Conservation (phyloP, 2,888 invertebrate species). For the Acleris laterana region DNA sequence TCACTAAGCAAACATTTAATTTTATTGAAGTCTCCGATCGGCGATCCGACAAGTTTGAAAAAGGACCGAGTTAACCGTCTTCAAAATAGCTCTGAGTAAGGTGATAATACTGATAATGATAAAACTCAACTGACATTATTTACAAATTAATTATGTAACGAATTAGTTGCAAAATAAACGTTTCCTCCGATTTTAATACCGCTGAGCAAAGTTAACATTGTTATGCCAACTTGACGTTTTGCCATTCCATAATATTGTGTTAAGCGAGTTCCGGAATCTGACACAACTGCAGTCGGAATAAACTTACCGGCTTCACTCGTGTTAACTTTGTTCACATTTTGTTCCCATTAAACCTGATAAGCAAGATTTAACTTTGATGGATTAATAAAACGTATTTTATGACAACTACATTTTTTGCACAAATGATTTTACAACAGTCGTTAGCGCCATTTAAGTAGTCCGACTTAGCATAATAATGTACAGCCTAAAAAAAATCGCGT, state of each 20-base stretch:
- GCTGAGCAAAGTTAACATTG: conserved; percentile 62
- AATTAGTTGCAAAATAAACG: conserved; percentile 13
- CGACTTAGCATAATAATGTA: too few relatives aligned
- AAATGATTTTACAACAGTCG: too few relatives aligned
- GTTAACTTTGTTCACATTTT: conserved; percentile 53
- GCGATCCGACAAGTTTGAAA: too few relatives aligned
- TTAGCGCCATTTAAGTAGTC: too few relatives aligned
- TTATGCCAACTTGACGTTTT: conserved; percentile 72
- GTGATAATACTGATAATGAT: too few relatives aligned
- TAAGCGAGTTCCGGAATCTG: conserved; percentile 70
- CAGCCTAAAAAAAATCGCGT: too few relatives aligned
- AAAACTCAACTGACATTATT: neutral
- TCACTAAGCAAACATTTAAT: too few relatives aligned
- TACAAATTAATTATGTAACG: conserved; percentile 3
- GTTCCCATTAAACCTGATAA: conserved; percentile 40
- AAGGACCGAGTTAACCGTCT: too few relatives aligned
- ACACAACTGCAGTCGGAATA: conserved; percentile 70
- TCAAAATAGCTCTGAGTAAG: too few relatives aligned
- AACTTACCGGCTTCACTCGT: conserved; percentile 61
- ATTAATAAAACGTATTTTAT: neutral
- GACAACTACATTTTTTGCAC: too few relatives aligned
- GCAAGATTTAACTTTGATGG: conserved; percentile 16
- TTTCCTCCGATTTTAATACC: conserved; percentile 54
- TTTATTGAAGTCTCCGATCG: too few relatives aligned
- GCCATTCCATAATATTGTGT: conserved; percentile 74